Conservation (phyloP, 2,797 vertebrate genomes). For the Hippocampus kuda region DNA sequence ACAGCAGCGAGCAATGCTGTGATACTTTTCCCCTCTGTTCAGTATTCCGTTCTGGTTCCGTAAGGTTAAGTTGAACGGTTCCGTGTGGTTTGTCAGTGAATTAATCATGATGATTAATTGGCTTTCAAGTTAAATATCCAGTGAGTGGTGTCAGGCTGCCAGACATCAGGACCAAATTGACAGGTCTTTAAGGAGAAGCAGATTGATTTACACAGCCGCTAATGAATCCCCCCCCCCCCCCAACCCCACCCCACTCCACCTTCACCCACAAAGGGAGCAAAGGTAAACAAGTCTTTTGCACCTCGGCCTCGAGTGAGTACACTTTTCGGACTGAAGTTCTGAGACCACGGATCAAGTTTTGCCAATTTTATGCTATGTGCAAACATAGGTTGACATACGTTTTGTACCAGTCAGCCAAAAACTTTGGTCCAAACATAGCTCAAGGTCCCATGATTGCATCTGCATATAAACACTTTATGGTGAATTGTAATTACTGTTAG, state of each 20-base stretch:
- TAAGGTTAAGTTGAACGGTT: slow-evolving; percentile 64
- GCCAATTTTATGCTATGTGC: background rate
- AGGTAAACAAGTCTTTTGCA: slow-evolving; percentile 67
- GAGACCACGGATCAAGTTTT: slow-evolving; percentile 22
- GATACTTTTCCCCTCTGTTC: slow-evolving; percentile 31
- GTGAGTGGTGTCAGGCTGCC: slow-evolving; percentile 73
- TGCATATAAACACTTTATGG: background rate
- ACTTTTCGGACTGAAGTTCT: slow-evolving; percentile 34
- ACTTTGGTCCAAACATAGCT: background rate
- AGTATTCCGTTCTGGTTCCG: slow-evolving; percentile 33
- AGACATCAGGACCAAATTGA: slow-evolving; percentile 72
- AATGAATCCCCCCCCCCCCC: slow-evolving; percentile 61
- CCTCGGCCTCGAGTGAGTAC: slow-evolving; percentile 21
- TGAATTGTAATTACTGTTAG: background rate
- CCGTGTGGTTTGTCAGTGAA: slow-evolving; percentile 72
- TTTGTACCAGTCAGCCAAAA: background rate
- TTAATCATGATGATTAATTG: slow-evolving; percentile 82
- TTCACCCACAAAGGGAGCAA: slow-evolving; percentile 63
- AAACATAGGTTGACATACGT: background rate
- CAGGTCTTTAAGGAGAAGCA: slow-evolving; percentile 74
- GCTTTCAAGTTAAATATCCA: slow-evolving; percentile 79
- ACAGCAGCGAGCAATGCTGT: slow-evolving; percentile 30
- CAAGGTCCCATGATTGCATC: background rate
- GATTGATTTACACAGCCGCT: slow-evolving; percentile 75
- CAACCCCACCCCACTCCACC: background rate